Evolutionary conservation across 2,797 vertebrate species (phyloP).

Genomic region (Allobates femoralis): DNA sequence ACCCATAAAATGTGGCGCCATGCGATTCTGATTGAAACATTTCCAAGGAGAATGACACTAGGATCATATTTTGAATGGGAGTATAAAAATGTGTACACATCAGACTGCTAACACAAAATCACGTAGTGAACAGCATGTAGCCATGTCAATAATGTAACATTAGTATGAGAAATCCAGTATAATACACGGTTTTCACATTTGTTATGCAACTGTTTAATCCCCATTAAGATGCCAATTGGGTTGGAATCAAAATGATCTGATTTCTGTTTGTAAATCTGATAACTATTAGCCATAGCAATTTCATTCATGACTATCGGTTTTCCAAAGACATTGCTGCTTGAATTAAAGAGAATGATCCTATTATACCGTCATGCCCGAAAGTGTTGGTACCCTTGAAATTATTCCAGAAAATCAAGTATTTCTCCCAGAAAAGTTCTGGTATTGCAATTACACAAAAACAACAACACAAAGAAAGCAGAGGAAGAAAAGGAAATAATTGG

Average conservation of each 20-base stretch:
- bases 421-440: no score
- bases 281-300: neutral
- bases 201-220: neutral
- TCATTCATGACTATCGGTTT: neutral
- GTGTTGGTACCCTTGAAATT: no score
- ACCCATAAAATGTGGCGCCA: neutral
- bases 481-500: no score
- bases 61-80: neutral
- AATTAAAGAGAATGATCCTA: neutral
- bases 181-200: neutral
- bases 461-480: no score
- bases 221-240: neutral
- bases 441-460: no score
- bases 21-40: no score
- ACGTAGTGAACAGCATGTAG: neutral
- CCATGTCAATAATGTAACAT: neutral
- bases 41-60: no score
- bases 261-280: constrained; percentile 18
- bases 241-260: neutral
- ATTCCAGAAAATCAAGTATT: no score
- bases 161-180: neutral
- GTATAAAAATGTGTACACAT: neutral
- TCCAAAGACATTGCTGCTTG: neutral
- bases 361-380: no score
- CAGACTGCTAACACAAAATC: neutral